These are phyloP conservation scores for Pangasius macronema DNA, from an alignment of 2,797 vertebrate species.

Conservation along the genomic window DNA sequence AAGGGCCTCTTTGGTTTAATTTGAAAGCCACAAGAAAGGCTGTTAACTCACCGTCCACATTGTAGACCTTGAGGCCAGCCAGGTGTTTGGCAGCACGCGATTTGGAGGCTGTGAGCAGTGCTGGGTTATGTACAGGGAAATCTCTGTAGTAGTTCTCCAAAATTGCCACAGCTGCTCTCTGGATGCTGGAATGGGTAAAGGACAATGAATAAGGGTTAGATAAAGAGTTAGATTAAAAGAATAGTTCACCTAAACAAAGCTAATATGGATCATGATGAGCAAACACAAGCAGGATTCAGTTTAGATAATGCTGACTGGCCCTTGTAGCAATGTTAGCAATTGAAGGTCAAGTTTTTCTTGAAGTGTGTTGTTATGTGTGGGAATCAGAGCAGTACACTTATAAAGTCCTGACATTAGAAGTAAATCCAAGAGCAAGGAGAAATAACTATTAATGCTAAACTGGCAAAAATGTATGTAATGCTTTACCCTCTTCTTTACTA, in stretches of 20 bases:
- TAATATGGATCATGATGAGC: neutral
- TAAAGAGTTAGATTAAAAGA: neutral
- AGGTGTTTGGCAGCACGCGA: slow-evolving; percentile 88
- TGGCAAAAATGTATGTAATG: neutral
- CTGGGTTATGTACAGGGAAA: slow-evolving; percentile 90
- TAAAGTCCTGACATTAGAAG: neutral
- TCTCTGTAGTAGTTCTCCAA: slow-evolving; percentile 96
- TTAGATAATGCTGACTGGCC: neutral
- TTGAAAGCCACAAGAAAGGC: neutral
- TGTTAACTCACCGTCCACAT: slow-evolving; percentile 86
- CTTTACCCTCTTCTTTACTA: neutral
- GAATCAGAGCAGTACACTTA: neutral
- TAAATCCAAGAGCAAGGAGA: neutral
- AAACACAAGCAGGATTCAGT: neutral
- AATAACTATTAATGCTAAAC: neutral
- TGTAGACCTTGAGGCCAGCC: slow-evolving; percentile 92
- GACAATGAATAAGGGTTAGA: neutral
- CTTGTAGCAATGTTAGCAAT: neutral
- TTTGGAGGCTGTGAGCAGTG: slow-evolving; percentile 86
- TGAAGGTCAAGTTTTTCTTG: neutral
- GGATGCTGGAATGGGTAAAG: slow-evolving; percentile 73
- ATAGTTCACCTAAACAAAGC: neutral
- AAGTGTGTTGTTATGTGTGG: neutral
- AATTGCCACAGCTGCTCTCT: slow-evolving; percentile 87
- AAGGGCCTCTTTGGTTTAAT: neutral